phyloP scores from a whole-genome alignment of 2,888 invertebrate species.

The Meloe dianella region DNA sequence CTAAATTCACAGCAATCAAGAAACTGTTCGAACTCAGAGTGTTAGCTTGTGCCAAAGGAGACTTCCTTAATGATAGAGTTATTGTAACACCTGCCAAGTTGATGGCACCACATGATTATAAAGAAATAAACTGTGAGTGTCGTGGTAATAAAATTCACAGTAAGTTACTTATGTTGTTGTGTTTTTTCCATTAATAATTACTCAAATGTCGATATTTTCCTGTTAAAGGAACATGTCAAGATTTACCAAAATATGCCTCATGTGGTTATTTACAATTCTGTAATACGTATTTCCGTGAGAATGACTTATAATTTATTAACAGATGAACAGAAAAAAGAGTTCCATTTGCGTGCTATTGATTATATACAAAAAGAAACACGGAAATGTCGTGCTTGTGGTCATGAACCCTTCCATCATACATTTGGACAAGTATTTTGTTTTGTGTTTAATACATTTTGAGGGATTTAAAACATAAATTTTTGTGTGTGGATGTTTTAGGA shows the following conservation, averaged over 20 bases:
- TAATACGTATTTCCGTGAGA: conserved; percentile 64
- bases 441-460: no score
- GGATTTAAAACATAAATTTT: no score
- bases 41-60: conserved; percentile 67
- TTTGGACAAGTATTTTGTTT: no score
- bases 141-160: conserved; percentile 54
- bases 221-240: conserved; percentile 60
- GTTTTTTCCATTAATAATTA: neutral
- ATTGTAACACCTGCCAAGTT: conserved; percentile 30
- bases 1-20: conserved; percentile 60
- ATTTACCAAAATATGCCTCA: no score
- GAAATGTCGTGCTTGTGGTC: conserved; percentile 65
- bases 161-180: no score
- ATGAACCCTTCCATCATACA: conserved; percentile 61
- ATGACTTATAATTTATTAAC: conserved; percentile 68
- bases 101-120: conserved; percentile 35
- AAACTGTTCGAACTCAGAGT: conserved; percentile 68
- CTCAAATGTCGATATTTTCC: neutral
- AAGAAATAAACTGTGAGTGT: conserved; percentile 58
- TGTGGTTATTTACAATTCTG: conserved; percentile 68
- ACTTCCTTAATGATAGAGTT: conserved; percentile 61
- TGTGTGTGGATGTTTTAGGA: no score
- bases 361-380: conserved; percentile 66
- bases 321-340: conserved; percentile 67
- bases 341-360: conserved; percentile 65